Percentiles rank a stretch among this genome's conserved stretches.
phyloP scores from a whole-genome alignment of 2,113 vertebrate genomes.

The Prionailurus viverrinus region DNA sequence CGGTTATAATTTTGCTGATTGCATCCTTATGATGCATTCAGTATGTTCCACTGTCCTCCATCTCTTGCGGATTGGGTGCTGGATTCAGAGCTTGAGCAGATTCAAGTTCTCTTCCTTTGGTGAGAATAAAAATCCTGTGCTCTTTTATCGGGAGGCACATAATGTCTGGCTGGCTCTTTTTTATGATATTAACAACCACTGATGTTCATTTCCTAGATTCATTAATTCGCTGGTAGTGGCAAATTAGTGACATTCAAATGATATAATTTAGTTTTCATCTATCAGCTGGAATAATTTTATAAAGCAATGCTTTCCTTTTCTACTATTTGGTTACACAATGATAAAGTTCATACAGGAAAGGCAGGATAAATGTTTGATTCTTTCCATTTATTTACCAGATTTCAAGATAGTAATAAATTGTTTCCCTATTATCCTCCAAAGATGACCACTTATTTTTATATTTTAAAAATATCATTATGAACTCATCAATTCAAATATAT shows the following conservation, averaged over 20 bases:
- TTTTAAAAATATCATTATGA: conserved; percentile 5
- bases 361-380: background rate
- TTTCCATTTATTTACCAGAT: background rate
- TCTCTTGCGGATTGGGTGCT: background rate
- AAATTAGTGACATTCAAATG: background rate
- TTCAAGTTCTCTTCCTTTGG: background rate
- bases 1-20: background rate
- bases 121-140: background rate
- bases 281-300: background rate
- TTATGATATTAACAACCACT: background rate
- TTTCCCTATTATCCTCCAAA: background rate
- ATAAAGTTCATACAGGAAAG: background rate
- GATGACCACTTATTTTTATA: background rate
- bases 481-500: conserved; percentile 5
- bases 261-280: background rate
- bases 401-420: background rate
- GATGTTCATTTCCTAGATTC: background rate
- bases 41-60: background rate
- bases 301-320: background rate
- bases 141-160: background rate
- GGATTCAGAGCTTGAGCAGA: background rate
- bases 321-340: background rate
- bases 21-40: background rate
- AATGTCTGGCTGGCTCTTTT: background rate
- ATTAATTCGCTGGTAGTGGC: background rate